These are phyloP conservation scores for Drosophila nigrodunni DNA, from an alignment of 1,140 invertebrate genomes.

Conservation along the genomic window DNA sequence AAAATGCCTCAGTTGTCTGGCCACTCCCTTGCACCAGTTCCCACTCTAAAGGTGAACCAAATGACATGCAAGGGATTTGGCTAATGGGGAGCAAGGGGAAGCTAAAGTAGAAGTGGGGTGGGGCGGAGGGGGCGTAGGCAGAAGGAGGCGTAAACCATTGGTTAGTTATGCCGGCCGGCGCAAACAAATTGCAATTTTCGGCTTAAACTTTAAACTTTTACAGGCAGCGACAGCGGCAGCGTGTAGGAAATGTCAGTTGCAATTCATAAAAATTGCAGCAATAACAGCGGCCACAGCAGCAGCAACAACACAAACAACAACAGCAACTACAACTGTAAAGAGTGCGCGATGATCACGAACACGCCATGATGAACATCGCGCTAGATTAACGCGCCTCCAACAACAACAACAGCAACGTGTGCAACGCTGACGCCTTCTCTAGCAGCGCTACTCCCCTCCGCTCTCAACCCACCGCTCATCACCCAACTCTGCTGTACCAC, in stretches of 20 bases:
- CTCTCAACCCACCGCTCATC: conserved; percentile 6
- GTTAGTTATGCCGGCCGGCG: conserved; percentile 58
- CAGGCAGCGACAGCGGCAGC: conserved; percentile 2
- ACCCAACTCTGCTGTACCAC: not conserved
- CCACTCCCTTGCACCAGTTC: conserved; percentile 68
- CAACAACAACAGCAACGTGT: conserved; percentile 22
- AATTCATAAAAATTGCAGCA: conserved; percentile 8
- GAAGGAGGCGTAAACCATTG: not conserved
- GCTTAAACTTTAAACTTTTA: conserved; percentile 81
- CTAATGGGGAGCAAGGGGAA: not conserved
- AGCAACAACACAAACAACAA: conserved; percentile 37
- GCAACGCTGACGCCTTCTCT: conserved; percentile 32
- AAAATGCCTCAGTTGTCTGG: conserved; percentile 6
- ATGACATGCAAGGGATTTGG: conserved; percentile 39
- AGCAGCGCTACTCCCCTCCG: conserved; percentile 7
- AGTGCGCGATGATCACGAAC: conserved; percentile 68
- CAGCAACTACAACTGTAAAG: conserved; percentile 30
- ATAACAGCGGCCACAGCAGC: conserved; percentile 20
- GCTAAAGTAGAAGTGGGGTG: not conserved
- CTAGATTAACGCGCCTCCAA: conserved; percentile 65
- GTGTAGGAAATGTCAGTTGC: conserved; percentile 3
- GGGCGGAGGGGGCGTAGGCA: not conserved
- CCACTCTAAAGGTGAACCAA: conserved; percentile 57
- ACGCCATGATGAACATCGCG: conserved; percentile 77
- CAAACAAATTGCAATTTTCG: conserved; percentile 55